Evolutionary conservation across 2,888 invertebrate genomes (phyloP).

Genomic region (Sarcophaga caerulescens): DNA sequence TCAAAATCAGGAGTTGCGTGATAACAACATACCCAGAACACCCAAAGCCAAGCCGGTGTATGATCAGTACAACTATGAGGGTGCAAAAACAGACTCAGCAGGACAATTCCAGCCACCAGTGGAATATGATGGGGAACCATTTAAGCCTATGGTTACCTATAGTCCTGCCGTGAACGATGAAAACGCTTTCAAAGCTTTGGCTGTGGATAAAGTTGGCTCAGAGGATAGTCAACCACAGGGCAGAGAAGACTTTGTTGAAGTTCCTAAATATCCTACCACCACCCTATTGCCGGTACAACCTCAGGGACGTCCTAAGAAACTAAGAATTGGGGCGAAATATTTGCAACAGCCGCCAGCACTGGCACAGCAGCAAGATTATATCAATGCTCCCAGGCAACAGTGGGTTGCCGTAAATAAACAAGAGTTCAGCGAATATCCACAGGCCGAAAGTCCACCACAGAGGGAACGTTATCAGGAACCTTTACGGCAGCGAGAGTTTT

Average conservation of each 20-base stretch:
- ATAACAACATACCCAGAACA: slow-evolving; percentile 77
- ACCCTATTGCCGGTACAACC: slow-evolving; percentile 70
- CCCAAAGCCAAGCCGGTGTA: slow-evolving; percentile 84
- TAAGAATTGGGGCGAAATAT: slow-evolving; percentile 70
- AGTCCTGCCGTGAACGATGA: slow-evolving; percentile 79
- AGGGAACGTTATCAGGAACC: slow-evolving; percentile 66
- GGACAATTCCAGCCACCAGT: slow-evolving; percentile 75
- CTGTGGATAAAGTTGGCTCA: slow-evolving; percentile 82
- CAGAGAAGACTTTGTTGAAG: slow-evolving; percentile 47
- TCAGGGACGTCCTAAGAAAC: slow-evolving; percentile 66
- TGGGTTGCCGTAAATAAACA: slow-evolving; percentile 76
- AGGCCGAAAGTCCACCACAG: slow-evolving; percentile 62
- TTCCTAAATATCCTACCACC: slow-evolving; percentile 74
- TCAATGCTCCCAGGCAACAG: slow-evolving; percentile 72
- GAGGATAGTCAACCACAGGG: slow-evolving; percentile 62
- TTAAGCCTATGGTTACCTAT: slow-evolving; percentile 84
- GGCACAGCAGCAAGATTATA: slow-evolving; percentile 83
- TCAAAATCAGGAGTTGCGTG: slow-evolving; percentile 82
- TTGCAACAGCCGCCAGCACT: slow-evolving; percentile 62
- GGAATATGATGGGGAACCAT: slow-evolving; percentile 84
- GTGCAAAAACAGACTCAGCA: slow-evolving; percentile 77
- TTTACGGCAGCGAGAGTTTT: slow-evolving; percentile 71
- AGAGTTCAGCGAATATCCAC: slow-evolving; percentile 70
- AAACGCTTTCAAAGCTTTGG: slow-evolving; percentile 79
- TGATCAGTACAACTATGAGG: slow-evolving; percentile 87